A percentile compares a stretch with the other conserved stretches of the same genome.
These are phyloP conservation scores for Stenodema calcarata DNA, from an alignment of 2,888 invertebrate species.

Conservation along the genomic window DNA sequence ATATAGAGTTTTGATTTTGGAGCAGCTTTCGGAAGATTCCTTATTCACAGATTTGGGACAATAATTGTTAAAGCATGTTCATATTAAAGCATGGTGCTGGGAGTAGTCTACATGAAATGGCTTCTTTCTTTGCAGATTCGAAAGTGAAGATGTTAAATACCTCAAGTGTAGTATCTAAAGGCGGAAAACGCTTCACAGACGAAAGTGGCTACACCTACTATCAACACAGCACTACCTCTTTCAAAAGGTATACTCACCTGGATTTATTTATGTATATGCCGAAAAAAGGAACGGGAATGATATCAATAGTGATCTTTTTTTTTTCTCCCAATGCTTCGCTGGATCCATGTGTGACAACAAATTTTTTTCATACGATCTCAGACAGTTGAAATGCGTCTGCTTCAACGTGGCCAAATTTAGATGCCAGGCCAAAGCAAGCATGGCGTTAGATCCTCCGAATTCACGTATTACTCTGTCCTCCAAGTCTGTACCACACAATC, in stretches of 20 bases:
- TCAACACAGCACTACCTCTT: slow-evolving; percentile 12
- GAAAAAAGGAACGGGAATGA: no score
- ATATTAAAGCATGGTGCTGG: no score
- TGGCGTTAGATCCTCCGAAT: background rate
- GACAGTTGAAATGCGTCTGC: background rate
- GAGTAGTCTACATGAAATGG: no score
- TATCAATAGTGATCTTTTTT: no score
- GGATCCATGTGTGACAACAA: no score
- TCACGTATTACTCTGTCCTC: background rate
- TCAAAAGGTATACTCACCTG: background rate
- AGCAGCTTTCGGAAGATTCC: no score
- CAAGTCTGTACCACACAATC: background rate
- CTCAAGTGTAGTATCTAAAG: no score
- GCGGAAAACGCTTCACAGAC: background rate
- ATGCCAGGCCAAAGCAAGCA: slow-evolving; percentile 1
- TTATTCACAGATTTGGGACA: no score
- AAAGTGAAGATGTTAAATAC: no score
- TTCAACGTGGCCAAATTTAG: background rate
- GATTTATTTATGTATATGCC: background rate
- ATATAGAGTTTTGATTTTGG: no score
- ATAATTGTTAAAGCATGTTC: no score
- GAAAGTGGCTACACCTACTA: background rate
- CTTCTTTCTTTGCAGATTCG: no score
- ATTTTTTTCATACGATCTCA: background rate
- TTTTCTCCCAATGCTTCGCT: background rate